Percentiles rank a stretch among this genome's conserved stretches.
Evolutionary conservation across 2,888 invertebrate genomes (phyloP).

Genomic region (Thelaira solivaga): DNA sequence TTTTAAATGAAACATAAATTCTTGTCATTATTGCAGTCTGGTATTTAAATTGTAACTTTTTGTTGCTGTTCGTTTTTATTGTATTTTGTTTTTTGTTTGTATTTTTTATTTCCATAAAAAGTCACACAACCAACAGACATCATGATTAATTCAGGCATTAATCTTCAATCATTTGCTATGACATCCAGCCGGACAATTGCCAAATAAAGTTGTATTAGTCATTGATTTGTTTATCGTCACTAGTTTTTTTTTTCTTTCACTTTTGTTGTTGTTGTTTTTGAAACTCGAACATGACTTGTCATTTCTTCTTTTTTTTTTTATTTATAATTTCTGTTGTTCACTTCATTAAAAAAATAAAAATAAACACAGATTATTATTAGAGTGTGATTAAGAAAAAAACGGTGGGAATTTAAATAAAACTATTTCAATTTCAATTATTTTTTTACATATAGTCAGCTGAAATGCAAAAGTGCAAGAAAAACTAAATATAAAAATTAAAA

Average conservation of each 20-base stretch:
- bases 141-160: constrained; percentile 26
- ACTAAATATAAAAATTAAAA: too few relatives aligned
- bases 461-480: too few relatives aligned
- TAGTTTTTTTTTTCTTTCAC: constrained; percentile 6
- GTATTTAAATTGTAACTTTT: background rate
- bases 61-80: too few relatives aligned
- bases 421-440: too few relatives aligned
- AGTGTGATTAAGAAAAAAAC: constrained; percentile 40
- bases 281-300: constrained; percentile 43
- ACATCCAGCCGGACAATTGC: constrained; percentile 28
- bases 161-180: constrained; percentile 3
- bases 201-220: constrained; percentile 28
- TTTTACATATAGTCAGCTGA: too few relatives aligned
- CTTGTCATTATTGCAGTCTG: constrained; percentile 1
- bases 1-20: too few relatives aligned
- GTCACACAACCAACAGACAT: constrained; percentile 6
- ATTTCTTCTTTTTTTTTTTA: constrained; percentile 6
- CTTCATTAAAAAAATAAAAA: too few relatives aligned
- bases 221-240: too few relatives aligned
- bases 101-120: constrained; percentile 21
- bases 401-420: constrained; percentile 7
- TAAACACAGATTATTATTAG: constrained; percentile 20
- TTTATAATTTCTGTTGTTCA: constrained; percentile 1
- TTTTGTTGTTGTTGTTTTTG: background rate
- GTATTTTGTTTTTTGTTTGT: too few relatives aligned